Base-by-base conservation (phyloP, 1,140 invertebrate genomes). In the Drosophila azteca region DNA sequence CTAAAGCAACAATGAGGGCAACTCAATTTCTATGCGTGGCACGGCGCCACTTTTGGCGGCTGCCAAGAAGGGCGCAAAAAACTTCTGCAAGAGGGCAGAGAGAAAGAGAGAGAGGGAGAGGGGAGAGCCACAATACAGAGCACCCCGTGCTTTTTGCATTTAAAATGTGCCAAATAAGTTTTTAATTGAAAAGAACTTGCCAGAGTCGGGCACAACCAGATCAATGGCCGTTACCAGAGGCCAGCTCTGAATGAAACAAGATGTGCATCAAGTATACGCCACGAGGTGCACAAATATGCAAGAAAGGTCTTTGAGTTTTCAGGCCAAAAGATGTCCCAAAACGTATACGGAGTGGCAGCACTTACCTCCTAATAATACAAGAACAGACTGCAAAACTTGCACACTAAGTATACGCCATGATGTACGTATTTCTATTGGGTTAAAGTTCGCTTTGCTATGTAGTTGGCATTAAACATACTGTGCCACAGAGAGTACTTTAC, bases 21-120 rank as follows among this genome's bases (percentile, higher is more conserved):
- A 88, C 75, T 82, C 79, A 88, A 88, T 88, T 87, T 77, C 75
- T 79, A 87, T 78, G 82, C 78, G 63, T 67, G 55, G 65, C 73
- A 85, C 68, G 71, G 20, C 43, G 69, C 68, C 53, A 67, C 71
- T 79, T 67, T 79, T 72, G 39, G 51, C 54, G 22, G 31, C 41
- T 61, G 54, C 66, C 59, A 49, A 48, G 59, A 70, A 67, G 39
- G 35, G 15, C 48, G 49, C 20, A 9, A 24, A 24, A 50, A 64
- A 74, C 49, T 74, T 46, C 35, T 39, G 75, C 55, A 58, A n/a
- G 41, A 55, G 24, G 24, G 4, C 24, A 26, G 24, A 26, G 24
- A 26, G 24, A 26, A 1, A 20, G 17, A 20, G 17, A 20, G 17
- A 20, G 17, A 20, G 17, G 5, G 24, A 26, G 24, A 26, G 24